These are phyloP conservation scores for Pyrgus malvae DNA, from an alignment of 2,888 invertebrate species.

Conservation along the genomic window DNA sequence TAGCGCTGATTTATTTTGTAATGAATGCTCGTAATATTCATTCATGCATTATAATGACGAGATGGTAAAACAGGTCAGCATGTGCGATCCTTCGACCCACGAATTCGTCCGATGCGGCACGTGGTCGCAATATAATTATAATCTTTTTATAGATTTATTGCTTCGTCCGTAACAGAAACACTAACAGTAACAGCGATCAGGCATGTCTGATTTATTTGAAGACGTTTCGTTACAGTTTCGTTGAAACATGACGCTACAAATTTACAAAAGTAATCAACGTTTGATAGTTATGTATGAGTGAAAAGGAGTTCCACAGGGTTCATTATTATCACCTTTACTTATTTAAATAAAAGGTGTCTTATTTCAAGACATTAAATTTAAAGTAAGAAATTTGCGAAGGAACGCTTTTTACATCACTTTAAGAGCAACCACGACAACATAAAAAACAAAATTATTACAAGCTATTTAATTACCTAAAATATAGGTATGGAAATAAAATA, in stretches of 20 bases:
- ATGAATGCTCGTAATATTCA: too few relatives aligned
- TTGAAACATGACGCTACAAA: not conserved
- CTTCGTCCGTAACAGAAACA: conserved; percentile 8
- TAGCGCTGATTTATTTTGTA: too few relatives aligned
- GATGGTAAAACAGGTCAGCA: too few relatives aligned
- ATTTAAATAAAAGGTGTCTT: not conserved
- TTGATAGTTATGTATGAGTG: not conserved
- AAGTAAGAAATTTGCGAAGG: not conserved
- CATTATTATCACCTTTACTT: not conserved
- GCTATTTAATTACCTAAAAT: too few relatives aligned
- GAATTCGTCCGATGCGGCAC: conserved; percentile 10
- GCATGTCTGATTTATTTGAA: conserved; percentile 15
- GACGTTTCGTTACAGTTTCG: conserved; percentile 10
- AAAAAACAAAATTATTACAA: too few relatives aligned
- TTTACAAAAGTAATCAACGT: not conserved
- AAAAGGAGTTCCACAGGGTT: not conserved
- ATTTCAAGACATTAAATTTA: not conserved
- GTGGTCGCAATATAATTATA: conserved; percentile 21
- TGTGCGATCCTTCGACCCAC: not conserved
- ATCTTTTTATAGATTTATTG: conserved; percentile 25
- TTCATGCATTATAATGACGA: too few relatives aligned
- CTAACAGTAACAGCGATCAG: conserved; percentile 8
- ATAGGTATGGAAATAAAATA: too few relatives aligned
- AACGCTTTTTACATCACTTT: too few relatives aligned
- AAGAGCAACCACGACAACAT: too few relatives aligned